A percentile compares a stretch with the other conserved stretches of the same genome.
These are phyloP conservation scores for Callorhinus ursinus DNA, from an alignment of 2,113 vertebrate genomes.

Conservation along the genomic window DNA sequence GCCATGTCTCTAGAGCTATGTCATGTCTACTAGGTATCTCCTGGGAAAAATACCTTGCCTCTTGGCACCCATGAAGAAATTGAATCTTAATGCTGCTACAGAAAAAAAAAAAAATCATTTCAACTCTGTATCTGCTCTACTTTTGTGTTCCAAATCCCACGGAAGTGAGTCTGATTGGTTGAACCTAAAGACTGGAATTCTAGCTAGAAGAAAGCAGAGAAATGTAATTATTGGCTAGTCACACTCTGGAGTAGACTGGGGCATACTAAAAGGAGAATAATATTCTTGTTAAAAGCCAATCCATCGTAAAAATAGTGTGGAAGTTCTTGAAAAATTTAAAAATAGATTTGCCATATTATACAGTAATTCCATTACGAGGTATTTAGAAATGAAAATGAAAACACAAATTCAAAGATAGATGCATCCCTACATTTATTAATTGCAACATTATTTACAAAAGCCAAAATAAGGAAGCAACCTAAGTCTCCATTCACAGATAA, in stretches of 20 bases:
- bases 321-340: neutral
- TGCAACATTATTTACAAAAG: neutral
- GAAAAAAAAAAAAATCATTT: neutral
- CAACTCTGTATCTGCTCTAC: neutral
- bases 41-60: neutral
- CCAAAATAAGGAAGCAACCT: neutral
- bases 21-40: neutral
- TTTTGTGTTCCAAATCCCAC: neutral
- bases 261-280: neutral
- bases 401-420: neutral
- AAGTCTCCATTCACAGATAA: neutral
- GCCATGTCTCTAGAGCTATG: neutral
- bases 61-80: neutral
- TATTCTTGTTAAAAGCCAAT: neutral
- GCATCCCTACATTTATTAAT: neutral
- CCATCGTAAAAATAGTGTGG: neutral
- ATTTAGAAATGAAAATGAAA: neutral
- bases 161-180: neutral
- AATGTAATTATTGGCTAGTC: neutral
- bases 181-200: neutral
- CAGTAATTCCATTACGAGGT: neutral
- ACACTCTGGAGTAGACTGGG: neutral
- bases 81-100: neutral
- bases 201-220: neutral
- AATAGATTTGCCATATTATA: neutral